Percentiles rank a stretch among this genome's conserved stretches.
Conservation (phyloP, 2,888 invertebrate species). For the Nephrotoma appendiculata region DNA sequence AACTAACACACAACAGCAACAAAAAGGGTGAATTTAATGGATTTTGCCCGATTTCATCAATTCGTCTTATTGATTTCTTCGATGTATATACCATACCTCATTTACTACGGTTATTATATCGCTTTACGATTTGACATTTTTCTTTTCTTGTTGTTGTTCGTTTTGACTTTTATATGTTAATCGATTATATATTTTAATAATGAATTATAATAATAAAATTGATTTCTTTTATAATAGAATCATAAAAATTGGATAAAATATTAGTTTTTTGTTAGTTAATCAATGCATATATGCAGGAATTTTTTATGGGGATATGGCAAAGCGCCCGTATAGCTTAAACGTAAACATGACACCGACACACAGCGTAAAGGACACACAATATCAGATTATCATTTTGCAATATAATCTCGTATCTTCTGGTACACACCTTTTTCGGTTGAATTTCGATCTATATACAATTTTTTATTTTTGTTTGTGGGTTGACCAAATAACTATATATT, state of each 20-base stretch:
- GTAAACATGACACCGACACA: too few relatives aligned
- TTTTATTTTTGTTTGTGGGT: neutral
- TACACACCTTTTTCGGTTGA: neutral
- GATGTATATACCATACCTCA: neutral
- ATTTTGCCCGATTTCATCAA: neutral
- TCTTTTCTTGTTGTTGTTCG: neutral
- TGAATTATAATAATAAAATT: neutral
- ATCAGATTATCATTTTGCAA: neutral
- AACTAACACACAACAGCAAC: neutral
- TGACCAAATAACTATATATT: neutral
- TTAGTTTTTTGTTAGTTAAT: neutral
- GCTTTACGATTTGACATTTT: neutral
- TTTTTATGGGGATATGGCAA: neutral
- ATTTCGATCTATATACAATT: neutral
- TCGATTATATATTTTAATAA: neutral
- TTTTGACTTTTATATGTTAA: neutral
- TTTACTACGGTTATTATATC: neutral
- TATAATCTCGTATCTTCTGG: neutral
- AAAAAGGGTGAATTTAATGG: neutral
- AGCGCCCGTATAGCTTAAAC: neutral
- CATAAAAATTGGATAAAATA: neutral
- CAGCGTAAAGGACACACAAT: neutral
- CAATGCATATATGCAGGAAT: neutral
- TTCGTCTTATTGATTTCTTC: neutral
- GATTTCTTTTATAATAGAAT: neutral